phyloP scores from a whole-genome alignment of 2,888 invertebrate genomes.

The Troides oblongomaculatus region DNA sequence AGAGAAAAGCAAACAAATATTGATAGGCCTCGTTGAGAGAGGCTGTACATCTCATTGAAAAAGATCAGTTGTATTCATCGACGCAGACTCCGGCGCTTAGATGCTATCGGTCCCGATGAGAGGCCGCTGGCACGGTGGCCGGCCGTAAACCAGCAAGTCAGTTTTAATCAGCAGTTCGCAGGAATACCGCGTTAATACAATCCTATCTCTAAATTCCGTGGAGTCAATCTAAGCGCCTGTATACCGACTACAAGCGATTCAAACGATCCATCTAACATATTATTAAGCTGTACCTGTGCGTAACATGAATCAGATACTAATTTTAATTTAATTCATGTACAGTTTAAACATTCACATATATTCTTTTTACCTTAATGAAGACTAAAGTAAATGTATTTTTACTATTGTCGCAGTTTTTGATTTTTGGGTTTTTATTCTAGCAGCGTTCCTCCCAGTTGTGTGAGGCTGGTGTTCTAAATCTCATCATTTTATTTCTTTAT shows the following conservation, averaged over 20 bases:
- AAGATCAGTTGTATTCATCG: conserved; percentile 23
- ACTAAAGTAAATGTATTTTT: too few species aligned
- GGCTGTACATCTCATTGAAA: conserved; percentile 17
- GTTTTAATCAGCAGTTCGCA: conserved; percentile 23
- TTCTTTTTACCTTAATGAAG: too few species aligned
- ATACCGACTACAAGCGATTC: conserved; percentile 22
- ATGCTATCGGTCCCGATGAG: conserved; percentile 29
- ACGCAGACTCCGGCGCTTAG: conserved; percentile 24
- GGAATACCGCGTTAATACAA: conserved; percentile 22
- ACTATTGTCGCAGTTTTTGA: too few species aligned
- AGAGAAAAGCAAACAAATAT: too few species aligned
- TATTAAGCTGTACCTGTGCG: neutral
- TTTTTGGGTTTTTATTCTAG: too few species aligned
- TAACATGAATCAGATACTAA: too few species aligned
- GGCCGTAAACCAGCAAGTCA: conserved; percentile 23
- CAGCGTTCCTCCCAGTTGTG: too few species aligned
- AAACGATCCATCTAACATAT: conserved; percentile 11
- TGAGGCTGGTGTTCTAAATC: too few species aligned
- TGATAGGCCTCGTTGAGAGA: too few species aligned
- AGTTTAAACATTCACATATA: too few species aligned
- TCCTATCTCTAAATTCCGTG: conserved; percentile 26
- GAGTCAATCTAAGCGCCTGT: conserved; percentile 16
- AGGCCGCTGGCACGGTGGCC: conserved; percentile 28
- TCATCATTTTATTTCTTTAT: too few species aligned
- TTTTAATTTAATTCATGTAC: too few species aligned